Conservation (phyloP, 1,140 invertebrate species). For the Cheumatopsyche charites region DNA sequence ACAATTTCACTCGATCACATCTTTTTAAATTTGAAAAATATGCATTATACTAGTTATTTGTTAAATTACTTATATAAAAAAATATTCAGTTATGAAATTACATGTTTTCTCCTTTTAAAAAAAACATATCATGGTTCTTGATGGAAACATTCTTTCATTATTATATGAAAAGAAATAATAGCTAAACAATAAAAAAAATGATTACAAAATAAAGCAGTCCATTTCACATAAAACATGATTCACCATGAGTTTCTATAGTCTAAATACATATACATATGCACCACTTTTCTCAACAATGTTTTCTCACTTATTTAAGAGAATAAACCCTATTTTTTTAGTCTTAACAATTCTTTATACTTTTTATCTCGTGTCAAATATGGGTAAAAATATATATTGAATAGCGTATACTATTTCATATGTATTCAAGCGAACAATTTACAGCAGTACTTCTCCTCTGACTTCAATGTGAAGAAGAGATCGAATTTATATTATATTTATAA, state of each 20-base stretch:
- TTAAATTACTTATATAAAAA: conserved; percentile 35
- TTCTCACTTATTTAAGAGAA: conserved; percentile 48
- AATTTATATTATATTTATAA: conserved; percentile 43
- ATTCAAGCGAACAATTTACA: conserved; percentile 48
- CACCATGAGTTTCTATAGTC: not conserved
- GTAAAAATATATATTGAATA: conserved; percentile 50
- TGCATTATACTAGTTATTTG: conserved; percentile 18
- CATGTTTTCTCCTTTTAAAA: conserved; percentile 7
- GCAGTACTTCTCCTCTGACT: conserved; percentile 34
- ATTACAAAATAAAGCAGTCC: conserved; percentile 24
- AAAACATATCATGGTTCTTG: not conserved
- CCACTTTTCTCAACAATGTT: conserved; percentile 47
- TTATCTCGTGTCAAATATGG: conserved; percentile 49
- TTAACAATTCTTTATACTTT: conserved; percentile 49
- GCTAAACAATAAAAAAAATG: conserved; percentile 19
- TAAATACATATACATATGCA: conserved; percentile 42
- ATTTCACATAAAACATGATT: conserved; percentile 28
- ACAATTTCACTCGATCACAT: not conserved
- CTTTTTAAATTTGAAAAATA: conserved; percentile 27
- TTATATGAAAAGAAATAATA: conserved; percentile 30
- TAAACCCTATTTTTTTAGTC: conserved; percentile 49
- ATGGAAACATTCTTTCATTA: not conserved
- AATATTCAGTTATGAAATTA: conserved; percentile 33
- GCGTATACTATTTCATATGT: conserved; percentile 47
- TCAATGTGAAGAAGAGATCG: conserved; percentile 40